Evolutionary conservation across 2,113 vertebrate species (phyloP), one percentile per base, ranked within the genome.

Genomic region (Aptenodytes patagonicus): DNA sequence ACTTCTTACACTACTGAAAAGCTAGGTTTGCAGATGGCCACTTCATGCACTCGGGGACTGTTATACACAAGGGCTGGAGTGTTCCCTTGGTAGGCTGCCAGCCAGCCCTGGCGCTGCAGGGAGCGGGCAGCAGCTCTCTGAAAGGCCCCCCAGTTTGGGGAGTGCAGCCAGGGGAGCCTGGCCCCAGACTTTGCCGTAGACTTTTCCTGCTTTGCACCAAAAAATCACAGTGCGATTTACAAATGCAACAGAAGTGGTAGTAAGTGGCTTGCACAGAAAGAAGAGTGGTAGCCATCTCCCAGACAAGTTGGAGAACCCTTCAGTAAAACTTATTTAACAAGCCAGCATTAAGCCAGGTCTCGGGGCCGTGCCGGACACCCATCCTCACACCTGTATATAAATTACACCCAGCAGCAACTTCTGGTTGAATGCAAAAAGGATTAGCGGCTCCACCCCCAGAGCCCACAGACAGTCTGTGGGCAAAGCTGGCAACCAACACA

Each of bases 11-110:
- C 78, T 19, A 26, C 90, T 96, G 93, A 95, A 96, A 95, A 95
- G 91, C 95, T 80, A 94, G 81, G 93, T 96, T 97, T 94, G 94
- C 97, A 97, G 95, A 96, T 97, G 96, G 96, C 95, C 96, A 96
- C 96, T 96, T 93, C 81, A 93, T 20, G 94, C 87, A 60, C 95
- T 90, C 0, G 0, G 91, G 94, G 66, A 95, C 72, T 89, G 97
- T 91, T 83, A 64, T 3, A 57, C 92, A 89, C 86, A 89, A 95
- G 95, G 73, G 70, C 84, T 89, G 81, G 66, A 96, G 95, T 69
- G 91, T 90, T 95, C 75, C 84, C 89, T 96, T 89, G 93, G 93
- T 87, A 82, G 62, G 91, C 91, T 95, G 93, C 94, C 94, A 97
- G 93, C 85, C 14, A 36, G 73, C 78, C 87, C 82, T 15, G 17